Evolutionary conservation across 2,888 invertebrate species (phyloP).

Genomic region (Lasioglossum villosulum): DNA sequence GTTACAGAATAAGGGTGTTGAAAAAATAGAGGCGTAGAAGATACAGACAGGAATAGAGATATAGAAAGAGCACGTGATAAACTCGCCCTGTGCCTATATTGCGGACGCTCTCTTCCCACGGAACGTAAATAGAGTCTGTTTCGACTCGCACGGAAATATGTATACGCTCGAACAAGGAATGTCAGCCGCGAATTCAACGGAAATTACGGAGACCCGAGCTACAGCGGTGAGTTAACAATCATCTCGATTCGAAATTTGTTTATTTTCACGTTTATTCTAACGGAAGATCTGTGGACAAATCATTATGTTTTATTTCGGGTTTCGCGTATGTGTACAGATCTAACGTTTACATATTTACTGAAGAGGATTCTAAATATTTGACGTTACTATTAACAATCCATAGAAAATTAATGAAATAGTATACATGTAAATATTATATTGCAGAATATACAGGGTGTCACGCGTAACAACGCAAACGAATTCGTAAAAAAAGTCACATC

Average conservation of each 20-base stretch:
- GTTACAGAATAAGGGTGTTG: too few relatives aligned
- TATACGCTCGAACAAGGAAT: not conserved
- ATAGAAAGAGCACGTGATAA: not conserved
- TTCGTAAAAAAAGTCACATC: too few relatives aligned
- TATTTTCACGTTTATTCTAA: not conserved
- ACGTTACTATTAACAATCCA: not conserved
- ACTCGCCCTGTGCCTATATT: conserved; percentile 4
- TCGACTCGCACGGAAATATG: conserved; percentile 14
- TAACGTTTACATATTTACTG: not conserved
- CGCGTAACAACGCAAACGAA: too few relatives aligned
- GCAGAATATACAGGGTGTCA: too few relatives aligned
- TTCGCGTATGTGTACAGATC: not conserved
- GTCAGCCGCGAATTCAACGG: not conserved
- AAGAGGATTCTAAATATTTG: not conserved
- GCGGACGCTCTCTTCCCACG: not conserved
- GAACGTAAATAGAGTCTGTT: conserved; percentile 24
- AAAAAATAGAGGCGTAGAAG: too few relatives aligned
- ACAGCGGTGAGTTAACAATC: not conserved
- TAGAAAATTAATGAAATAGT: not conserved
- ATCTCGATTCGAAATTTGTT: not conserved
- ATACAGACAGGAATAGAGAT: too few relatives aligned
- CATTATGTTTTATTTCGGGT: not conserved
- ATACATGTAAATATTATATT: not conserved
- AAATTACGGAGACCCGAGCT: not conserved
- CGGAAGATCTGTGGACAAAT: not conserved